A percentile compares a stretch with the other conserved stretches of the same genome.
These are phyloP conservation scores for Lycocerus yunnanus DNA, from an alignment of 2,888 invertebrate species.

Conservation along the genomic window DNA sequence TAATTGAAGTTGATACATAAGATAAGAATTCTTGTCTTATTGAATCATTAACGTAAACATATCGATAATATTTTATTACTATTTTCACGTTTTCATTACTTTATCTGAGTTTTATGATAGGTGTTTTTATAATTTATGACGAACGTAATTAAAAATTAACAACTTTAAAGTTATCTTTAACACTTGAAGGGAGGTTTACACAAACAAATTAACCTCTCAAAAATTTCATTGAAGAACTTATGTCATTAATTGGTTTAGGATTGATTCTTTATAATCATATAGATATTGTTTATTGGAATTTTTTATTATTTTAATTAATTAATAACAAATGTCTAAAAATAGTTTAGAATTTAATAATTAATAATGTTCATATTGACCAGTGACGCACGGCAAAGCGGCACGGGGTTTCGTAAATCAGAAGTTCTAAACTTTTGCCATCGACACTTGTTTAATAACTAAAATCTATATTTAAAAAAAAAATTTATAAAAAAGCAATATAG, in stretches of 20 bases:
- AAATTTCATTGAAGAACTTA: not conserved
- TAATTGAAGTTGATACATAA: not conserved
- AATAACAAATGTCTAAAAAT: not conserved
- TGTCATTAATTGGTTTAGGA: not conserved
- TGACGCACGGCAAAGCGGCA: not conserved
- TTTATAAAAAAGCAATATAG: too few relatives aligned
- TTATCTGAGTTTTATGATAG: not conserved
- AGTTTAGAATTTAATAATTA: not conserved
- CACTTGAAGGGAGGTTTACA: not conserved
- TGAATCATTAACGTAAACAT: not conserved
- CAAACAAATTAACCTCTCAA: not conserved
- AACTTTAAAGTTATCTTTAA: not conserved
- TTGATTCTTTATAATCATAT: not conserved
- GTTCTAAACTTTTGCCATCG: too few relatives aligned
- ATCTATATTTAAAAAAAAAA: too few relatives aligned
- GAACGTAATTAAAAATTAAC: not conserved
- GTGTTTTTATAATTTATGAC: not conserved
- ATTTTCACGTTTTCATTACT: not conserved
- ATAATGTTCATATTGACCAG: not conserved
- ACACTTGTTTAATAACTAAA: too few relatives aligned
- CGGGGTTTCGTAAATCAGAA: not conserved
- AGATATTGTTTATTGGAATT: not conserved
- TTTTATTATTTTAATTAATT: not conserved
- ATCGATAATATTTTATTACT: not conserved
- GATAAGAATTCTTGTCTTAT: not conserved